Percentiles rank a stretch among this genome's conserved stretches.
Conservation (phyloP, 2,113 vertebrate genomes). For the Gobio gobio region DNA sequence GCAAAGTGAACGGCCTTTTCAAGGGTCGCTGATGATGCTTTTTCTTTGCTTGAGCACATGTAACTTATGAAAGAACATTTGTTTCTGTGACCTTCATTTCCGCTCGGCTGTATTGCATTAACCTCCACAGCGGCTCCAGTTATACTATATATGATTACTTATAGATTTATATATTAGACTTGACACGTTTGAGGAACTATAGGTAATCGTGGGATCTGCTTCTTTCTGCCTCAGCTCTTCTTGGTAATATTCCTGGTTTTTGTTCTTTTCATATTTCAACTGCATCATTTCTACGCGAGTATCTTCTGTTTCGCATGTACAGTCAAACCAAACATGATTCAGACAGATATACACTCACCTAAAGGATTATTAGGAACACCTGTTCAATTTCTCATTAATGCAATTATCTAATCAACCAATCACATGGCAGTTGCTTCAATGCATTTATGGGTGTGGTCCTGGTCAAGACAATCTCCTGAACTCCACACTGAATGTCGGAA, state of each 20-base stretch:
- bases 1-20: background rate
- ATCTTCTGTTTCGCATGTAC: too few species aligned
- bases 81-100: conserved; percentile 2
- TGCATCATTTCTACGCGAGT: too few species aligned
- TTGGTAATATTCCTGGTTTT: background rate
- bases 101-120: background rate
- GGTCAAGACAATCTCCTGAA: too few species aligned
- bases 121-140: background rate
- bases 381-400: too few species aligned
- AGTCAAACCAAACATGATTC: too few species aligned
- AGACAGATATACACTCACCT: too few species aligned
- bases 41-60: background rate
- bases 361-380: too few species aligned
- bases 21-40: background rate
- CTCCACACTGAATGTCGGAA: too few species aligned
- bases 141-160: background rate
- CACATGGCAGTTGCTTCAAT: too few species aligned
- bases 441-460: too few species aligned
- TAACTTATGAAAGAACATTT: background rate
- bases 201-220: background rate
- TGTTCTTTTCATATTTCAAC: too few species aligned
- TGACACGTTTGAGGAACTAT: background rate
- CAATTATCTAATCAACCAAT: too few species aligned
- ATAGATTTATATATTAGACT: background rate
- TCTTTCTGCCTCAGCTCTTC: background rate